Base-by-base conservation (phyloP, 2,888 invertebrate species). In the Acronicta alni region DNA sequence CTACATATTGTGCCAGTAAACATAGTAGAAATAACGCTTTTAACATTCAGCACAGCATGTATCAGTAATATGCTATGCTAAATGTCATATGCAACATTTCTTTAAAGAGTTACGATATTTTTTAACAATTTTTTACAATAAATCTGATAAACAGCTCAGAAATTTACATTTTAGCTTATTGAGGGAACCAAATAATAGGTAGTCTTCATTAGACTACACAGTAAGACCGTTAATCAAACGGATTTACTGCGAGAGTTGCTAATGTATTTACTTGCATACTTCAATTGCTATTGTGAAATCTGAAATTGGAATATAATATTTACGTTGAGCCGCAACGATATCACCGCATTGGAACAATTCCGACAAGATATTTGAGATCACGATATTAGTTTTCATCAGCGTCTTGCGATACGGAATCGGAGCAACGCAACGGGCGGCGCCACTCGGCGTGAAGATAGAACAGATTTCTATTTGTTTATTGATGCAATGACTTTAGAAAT, bases 401-500 rank as follows among this genome's bases (percentile, higher is more conserved):
- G 75, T 79, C 75, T 79, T 68, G 60, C 67, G 79, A 84, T 84
- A 83, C 86, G 81, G 84, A 88, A 88, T 88, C 81, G 78, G 72
- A 70, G 62, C 75, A 67, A 75, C 39, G 67, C 64, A 77, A 55
- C 69, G 76, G 70, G 53, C 69, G 76, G 70, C 82, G 73, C 75
- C 70, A 76, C 23, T 66, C 48, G 83, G 77, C 86, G 80, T 84
- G 79, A 85, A 86, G 86, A 80, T 82, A 75, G 73, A 82, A 79
- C 72, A 79, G 84, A 88, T 92, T 92, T 91, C 90, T 90, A 88
- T 88, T 89, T 85, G 82, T 83, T 86, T 87, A 89, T 82, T 82
- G 79, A 75, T 72, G 82, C 81, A 80, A 83, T 75, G 72, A 79
- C 72, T 84, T 78, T 79, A 80, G 87, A 86, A 88, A 89, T 86